Base-by-base conservation (phyloP, 2,113 vertebrate genomes). In the Bostrychus sinensis region DNA sequence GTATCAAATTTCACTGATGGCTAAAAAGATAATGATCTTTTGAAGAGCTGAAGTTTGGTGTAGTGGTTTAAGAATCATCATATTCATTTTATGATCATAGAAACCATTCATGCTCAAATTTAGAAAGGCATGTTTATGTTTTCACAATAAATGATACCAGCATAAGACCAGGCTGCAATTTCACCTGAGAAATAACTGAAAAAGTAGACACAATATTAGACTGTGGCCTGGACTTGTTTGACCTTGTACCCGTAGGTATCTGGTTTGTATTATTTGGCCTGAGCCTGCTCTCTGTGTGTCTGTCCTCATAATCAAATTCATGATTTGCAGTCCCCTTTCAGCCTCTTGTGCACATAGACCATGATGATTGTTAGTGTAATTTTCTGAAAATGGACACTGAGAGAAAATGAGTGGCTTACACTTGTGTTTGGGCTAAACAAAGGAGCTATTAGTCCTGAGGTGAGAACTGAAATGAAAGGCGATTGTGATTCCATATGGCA, bases 401-500 rank as follows among this genome's bases (percentile, higher is more conserved):
- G 28, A 64, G 2, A 37, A 57, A 36, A 20, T 26, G 12, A 62
- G 50, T 34, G 37, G 42, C 19, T 62, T 42, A 62, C 23, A 70
- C 43, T 67, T 66, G 34, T 66, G 43, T 72, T 76, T 67, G 19
- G 57, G 79, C 43, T 58, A 72, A 79, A 81, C 75, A 77, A 56
- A 56, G 50, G 60, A 53, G 55, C 55, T 70, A 72, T 82, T 82
- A 69, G 46, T 56, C 67, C 61, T 7, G 32, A 56, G 45, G 57
- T 54, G 71, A 69, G 58, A 70, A 62, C 67, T 51, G 38, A 76
- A 73, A 85, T 84, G 69, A 73, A 80, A 78, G 66, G 57, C 39
- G 16, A 86, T 63, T 77, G 72, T 69, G 72, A 82, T 78, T 82
- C 71, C 73, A 72, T 73, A 64, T 68, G 77, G 82, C 87, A 83